phyloP scores from a whole-genome alignment of 64 coral and sea anemone species.

The Porites australiensis region DNA sequence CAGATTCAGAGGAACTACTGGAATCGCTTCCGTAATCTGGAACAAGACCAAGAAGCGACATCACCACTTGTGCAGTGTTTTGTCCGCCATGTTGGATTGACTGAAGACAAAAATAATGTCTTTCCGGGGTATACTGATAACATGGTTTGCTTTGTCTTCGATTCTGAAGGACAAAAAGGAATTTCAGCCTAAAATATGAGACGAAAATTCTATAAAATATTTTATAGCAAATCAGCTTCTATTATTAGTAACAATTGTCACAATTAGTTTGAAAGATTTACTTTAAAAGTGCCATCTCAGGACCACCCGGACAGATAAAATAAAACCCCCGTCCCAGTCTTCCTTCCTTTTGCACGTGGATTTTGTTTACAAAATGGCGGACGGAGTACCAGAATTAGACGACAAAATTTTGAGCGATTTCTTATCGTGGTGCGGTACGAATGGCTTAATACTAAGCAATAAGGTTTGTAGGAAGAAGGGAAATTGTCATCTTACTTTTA shows the following conservation, averaged over 20 bases:
- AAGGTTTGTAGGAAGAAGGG: conserved; percentile 32
- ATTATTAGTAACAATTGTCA: no score
- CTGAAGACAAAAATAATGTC: not conserved
- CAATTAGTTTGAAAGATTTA: no score
- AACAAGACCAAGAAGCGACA: conserved; percentile 71
- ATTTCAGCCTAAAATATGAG: not conserved
- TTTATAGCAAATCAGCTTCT: no score
- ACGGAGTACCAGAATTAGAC: not conserved
- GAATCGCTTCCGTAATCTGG: conserved; percentile 56
- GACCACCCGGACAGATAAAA: not conserved
- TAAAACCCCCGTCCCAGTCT: not conserved
- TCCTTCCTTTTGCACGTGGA: not conserved
- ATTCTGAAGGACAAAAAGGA: not conserved
- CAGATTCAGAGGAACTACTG: conserved; percentile 58
- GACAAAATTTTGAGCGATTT: conserved; percentile 14
- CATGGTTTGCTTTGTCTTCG: not conserved
- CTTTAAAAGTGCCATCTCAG: no score
- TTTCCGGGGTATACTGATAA: not conserved
- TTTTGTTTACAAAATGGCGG: conserved; percentile 39
- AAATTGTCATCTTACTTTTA: not conserved
- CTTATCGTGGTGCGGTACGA: conserved; percentile 52
- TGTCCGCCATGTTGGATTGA: conserved; percentile 42
- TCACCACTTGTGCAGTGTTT: not conserved
- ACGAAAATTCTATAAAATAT: not conserved
- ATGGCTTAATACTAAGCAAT: conserved; percentile 35